Percentiles rank a stretch among this genome's conserved stretches.
Evolutionary conservation across 2,888 invertebrate species (phyloP).

Genomic region (Cephus sareptanus): DNA sequence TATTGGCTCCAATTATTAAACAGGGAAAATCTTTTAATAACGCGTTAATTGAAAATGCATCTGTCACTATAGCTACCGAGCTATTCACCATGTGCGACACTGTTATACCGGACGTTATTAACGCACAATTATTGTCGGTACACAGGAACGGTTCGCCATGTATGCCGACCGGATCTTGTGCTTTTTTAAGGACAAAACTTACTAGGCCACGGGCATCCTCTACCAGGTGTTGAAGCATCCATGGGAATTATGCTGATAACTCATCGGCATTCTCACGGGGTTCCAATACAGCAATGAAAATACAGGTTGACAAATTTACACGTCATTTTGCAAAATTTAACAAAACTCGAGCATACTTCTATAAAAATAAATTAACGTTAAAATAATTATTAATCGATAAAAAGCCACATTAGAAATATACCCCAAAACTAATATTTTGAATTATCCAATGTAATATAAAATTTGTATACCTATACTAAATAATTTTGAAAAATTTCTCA

Average conservation of each 20-base stretch:
- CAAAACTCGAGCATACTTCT: not conserved
- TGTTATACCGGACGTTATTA: conserved; percentile 56
- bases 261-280: conserved; percentile 63
- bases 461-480: not conserved
- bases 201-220: conserved; percentile 36
- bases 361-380: not conserved
- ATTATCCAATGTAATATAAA: not conserved
- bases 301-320: not conserved
- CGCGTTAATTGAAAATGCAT: conserved; percentile 43
- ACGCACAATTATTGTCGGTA: conserved; percentile 53
- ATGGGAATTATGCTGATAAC: conserved; percentile 64
- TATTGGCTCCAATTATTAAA: not conserved
- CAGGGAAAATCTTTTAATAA: conserved; percentile 23
- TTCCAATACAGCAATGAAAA: conserved; percentile 22
- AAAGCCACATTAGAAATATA: not conserved
- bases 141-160: conserved; percentile 26
- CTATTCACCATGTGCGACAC: conserved; percentile 52
- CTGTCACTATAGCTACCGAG: conserved; percentile 48
- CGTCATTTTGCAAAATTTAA: not conserved
- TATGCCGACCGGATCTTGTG: conserved; percentile 25
- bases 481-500: not conserved
- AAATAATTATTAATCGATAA: not conserved
- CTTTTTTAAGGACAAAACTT: conserved; percentile 54
- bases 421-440: not conserved
- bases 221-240: conserved; percentile 63